These are phyloP conservation scores for Axis porcinus DNA, from an alignment of 2,113 vertebrate species.

Conservation along the genomic window DNA sequence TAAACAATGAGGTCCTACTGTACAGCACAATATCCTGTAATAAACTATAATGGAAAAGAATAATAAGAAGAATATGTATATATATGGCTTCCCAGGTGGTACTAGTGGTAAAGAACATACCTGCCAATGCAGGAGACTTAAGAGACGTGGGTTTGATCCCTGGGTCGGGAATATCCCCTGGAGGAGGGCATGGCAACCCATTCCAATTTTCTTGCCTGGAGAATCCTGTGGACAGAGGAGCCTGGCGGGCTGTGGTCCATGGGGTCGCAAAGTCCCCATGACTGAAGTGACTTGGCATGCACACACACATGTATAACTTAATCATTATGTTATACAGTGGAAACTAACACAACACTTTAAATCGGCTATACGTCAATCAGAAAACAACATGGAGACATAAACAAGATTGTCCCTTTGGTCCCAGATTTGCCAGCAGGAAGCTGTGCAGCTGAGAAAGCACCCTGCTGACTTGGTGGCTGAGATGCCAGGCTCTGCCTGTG, in stretches of 20 bases:
- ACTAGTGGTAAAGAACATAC: background rate
- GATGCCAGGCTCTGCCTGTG: background rate
- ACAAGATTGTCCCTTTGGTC: background rate
- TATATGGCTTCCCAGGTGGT: background rate
- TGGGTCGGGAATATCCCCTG: background rate
- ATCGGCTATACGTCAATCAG: background rate
- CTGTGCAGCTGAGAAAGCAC: background rate
- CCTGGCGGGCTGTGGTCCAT: background rate
- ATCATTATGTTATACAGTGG: background rate
- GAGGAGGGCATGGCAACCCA: background rate
- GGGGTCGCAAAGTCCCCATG: rapidly evolving
- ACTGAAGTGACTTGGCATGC: background rate
- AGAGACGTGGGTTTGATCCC: background rate
- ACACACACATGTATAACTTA: background rate
- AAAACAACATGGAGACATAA: background rate
- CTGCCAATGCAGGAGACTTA: background rate
- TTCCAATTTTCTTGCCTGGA: background rate
- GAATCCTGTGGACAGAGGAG: background rate
- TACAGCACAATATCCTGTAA: background rate
- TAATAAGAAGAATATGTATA: background rate
- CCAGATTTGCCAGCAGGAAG: background rate
- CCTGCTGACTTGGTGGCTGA: background rate
- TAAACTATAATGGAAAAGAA: background rate
- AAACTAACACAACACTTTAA: background rate
- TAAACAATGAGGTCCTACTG: background rate